Evolutionary conservation across 2,113 vertebrate species (phyloP).

Genomic region (Tinamus guttatus): DNA sequence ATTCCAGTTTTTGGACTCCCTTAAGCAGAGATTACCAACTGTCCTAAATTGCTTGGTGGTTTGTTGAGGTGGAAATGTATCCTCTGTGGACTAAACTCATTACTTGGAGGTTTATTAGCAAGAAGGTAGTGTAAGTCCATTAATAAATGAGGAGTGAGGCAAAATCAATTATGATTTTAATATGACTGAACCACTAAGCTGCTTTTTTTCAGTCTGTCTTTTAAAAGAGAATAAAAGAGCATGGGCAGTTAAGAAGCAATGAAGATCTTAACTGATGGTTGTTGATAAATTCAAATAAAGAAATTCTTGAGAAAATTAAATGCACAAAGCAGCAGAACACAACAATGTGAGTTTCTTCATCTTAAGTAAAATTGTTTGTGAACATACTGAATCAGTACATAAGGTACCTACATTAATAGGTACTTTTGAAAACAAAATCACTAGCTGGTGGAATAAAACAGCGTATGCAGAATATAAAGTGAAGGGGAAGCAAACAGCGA

Average conservation of each 20-base stretch:
- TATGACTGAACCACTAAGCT: slow-evolving; percentile 56
- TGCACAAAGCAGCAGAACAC: neutral
- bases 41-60: slow-evolving; percentile 76
- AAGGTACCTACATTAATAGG: neutral
- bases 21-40: slow-evolving; percentile 69
- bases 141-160: slow-evolving; percentile 71
- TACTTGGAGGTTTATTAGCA: slow-evolving; percentile 69
- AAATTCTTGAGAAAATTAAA: slow-evolving; percentile 9
- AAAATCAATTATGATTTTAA: slow-evolving; percentile 76
- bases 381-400: neutral
- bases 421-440: neutral
- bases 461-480: neutral
- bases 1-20: slow-evolving; percentile 63
- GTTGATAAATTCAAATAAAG: neutral
- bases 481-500: neutral
- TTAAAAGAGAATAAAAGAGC: slow-evolving; percentile 54
- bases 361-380: neutral
- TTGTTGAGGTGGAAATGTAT: slow-evolving; percentile 68
- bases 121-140: slow-evolving; percentile 64
- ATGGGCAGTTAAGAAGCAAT: slow-evolving; percentile 3
- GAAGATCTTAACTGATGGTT: neutral
- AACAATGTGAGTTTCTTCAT: neutral
- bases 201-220: neutral
- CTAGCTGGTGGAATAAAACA: neutral
- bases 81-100: slow-evolving; percentile 68